Base-by-base conservation (phyloP, 2,797 vertebrate genomes). In the Australoheros facetus region DNA sequence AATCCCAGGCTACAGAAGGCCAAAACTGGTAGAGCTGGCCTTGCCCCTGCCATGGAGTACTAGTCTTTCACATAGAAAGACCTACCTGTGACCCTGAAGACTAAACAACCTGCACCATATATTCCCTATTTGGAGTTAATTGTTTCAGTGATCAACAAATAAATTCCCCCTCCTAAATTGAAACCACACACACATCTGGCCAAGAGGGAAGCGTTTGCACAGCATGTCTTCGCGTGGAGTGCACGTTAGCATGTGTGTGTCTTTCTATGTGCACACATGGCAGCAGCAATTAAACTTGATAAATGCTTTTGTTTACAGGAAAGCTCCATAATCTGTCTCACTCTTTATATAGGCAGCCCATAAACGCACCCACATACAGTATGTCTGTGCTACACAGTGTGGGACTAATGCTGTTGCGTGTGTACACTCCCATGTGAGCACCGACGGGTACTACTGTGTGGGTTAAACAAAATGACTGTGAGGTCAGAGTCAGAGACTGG, bases 261-360 rank as follows among this genome's bases (percentile, higher is more conserved):
- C 42, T 77, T 62, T 59, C 74, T 14, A 77, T 78, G 74, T 79
- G 53, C 78, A 82, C 81, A 84, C 64, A 87, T 78, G 85, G 81
- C 76, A 92, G 71, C 72, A 28, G 84, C 77, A 85, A 77, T 90
- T 88, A 77, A 83, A 92, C 39, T 84, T 91, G 83, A 91, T 91
- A 84, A 90, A 91, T 85, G 85, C 83, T 80, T 87, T 90, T 89
- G 89, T 92, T 93, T 90, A 92, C 85, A 89, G 83, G 77, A 90
- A 92, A 82, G 75, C 71, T 48, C 62, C 75, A 78, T 85, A 82
- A 90, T 88, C 72, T 58, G 82, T 78, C 86, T 86, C 69, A 21
- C 56, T 86, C 84, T 89, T 88, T 89, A 91, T 86, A 80, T 80
- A 87, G 77, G 79, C 59, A 75, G 77, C 76, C 34, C 85, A 85